Conservation (phyloP, 2,888 invertebrate species). For the Ischnus inquisitorius region DNA sequence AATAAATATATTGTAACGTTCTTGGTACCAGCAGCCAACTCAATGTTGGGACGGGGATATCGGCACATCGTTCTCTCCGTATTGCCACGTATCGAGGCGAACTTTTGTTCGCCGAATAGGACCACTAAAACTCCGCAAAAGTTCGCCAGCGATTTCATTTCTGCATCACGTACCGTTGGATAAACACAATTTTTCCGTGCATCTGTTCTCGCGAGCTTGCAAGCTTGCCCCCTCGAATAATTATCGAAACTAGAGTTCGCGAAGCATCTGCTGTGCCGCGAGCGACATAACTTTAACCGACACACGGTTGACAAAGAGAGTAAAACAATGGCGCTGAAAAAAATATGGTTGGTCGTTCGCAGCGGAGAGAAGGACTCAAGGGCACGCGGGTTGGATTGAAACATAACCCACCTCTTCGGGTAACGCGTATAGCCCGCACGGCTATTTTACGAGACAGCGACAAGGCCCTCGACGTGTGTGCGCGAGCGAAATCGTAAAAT, state of each 20-base stretch:
- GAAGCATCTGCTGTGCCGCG: no score
- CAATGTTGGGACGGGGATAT: constrained; percentile 1
- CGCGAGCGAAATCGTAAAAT: constrained; percentile 75
- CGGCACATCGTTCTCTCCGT: background rate
- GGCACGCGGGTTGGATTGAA: constrained; percentile 61
- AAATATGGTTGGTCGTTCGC: constrained; percentile 40
- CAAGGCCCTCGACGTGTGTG: constrained; percentile 66
- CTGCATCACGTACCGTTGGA: no score
- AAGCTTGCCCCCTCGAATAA: no score
- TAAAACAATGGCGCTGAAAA: background rate
- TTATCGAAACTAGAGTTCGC: no score
- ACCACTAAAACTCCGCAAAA: background rate
- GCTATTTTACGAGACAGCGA: constrained; percentile 78
- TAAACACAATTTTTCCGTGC: background rate
- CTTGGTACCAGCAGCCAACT: constrained; percentile 11
- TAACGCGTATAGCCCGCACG: constrained; percentile 36
- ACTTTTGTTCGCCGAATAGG: background rate
- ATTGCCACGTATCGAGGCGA: background rate
- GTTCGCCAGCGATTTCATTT: background rate
- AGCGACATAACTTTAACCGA: no score
- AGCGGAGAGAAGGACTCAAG: constrained; percentile 23
- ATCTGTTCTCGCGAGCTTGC: background rate
- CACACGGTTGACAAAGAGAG: background rate
- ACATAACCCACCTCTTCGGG: constrained; percentile 60
- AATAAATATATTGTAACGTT: background rate